phyloP scores from a whole-genome alignment of 1,140 invertebrate genomes.

The Heliothis subflexa region DNA sequence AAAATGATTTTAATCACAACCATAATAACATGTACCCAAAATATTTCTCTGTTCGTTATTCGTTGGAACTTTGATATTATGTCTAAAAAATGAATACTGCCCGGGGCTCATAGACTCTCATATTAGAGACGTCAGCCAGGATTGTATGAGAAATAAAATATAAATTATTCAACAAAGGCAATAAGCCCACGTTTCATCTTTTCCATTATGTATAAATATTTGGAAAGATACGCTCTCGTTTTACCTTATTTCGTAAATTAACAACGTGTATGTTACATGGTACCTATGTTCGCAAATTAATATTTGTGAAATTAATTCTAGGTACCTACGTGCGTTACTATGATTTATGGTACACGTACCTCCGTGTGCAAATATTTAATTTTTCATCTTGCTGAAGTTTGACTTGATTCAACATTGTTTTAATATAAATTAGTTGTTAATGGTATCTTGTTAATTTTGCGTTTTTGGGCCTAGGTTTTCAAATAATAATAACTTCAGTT shows the following conservation, averaged over 20 bases:
- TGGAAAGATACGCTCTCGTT: slow-evolving; percentile 67
- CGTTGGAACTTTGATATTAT: slow-evolving; percentile 48
- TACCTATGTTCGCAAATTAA: slow-evolving; percentile 35
- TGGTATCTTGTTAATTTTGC: neutral
- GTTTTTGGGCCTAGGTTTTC: neutral
- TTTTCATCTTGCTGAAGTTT: slow-evolving; percentile 5
- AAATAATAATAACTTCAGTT: too few species aligned
- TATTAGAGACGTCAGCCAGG: slow-evolving; percentile 63
- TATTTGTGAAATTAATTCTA: slow-evolving; percentile 37
- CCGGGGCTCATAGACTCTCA: slow-evolving; percentile 58
- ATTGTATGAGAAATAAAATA: slow-evolving; percentile 74
- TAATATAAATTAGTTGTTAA: neutral
- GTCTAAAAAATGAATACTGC: slow-evolving; percentile 61
- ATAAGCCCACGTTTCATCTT: slow-evolving; percentile 76
- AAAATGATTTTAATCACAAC: slow-evolving; percentile 29
- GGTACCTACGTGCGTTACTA: neutral
- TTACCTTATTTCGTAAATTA: slow-evolving; percentile 77
- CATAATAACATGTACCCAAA: slow-evolving; percentile 31
- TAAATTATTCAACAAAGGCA: slow-evolving; percentile 80
- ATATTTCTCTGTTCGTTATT: slow-evolving; percentile 48
- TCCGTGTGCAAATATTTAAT: slow-evolving; percentile 13
- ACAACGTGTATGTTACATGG: slow-evolving; percentile 56
- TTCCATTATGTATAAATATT: slow-evolving; percentile 78
- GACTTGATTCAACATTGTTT: neutral
- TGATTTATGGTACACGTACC: too few species aligned